A percentile compares a stretch with the other conserved stretches of the same genome.
phyloP scores from a whole-genome alignment of 2,797 vertebrate species.

The Lepus townsendii region DNA sequence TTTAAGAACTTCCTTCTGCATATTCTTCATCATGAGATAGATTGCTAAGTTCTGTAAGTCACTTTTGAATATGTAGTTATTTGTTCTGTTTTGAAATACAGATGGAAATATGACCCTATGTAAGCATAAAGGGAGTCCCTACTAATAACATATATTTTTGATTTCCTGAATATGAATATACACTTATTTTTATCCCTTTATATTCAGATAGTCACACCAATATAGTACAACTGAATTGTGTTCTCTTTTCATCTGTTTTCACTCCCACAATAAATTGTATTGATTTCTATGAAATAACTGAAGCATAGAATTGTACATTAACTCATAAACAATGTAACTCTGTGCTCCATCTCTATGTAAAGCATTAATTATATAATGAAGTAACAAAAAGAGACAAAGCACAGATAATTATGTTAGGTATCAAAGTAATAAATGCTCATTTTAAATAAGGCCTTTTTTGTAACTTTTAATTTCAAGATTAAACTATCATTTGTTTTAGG shows the following conservation, averaged over 20 bases:
- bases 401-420: not conserved
- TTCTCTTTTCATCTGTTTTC: not conserved
- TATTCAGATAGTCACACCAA: slow-evolving; percentile 1
- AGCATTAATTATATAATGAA: not conserved
- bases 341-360: not conserved
- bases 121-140: not conserved
- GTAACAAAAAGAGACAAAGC: not conserved
- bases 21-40: not conserved
- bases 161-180: slow-evolving; percentile 19
- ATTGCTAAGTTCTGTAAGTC: slow-evolving; percentile 47
- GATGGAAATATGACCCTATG: slow-evolving; percentile 6
- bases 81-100: slow-evolving; percentile 41
- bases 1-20: slow-evolving; percentile 15
- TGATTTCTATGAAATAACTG: slow-evolving; percentile 38
- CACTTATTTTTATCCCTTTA: not conserved
- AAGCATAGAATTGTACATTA: slow-evolving; percentile 4
- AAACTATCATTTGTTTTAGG: not conserved
- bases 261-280: not conserved
- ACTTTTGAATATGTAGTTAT: not conserved
- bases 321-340: not conserved
- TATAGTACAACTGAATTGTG: not conserved
- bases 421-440: not conserved
- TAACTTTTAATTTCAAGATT: not conserved
- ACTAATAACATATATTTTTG: slow-evolving; percentile 17
- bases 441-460: not conserved